Conservation (phyloP, 2,888 invertebrate species). For the Iselma pallidipennis region DNA sequence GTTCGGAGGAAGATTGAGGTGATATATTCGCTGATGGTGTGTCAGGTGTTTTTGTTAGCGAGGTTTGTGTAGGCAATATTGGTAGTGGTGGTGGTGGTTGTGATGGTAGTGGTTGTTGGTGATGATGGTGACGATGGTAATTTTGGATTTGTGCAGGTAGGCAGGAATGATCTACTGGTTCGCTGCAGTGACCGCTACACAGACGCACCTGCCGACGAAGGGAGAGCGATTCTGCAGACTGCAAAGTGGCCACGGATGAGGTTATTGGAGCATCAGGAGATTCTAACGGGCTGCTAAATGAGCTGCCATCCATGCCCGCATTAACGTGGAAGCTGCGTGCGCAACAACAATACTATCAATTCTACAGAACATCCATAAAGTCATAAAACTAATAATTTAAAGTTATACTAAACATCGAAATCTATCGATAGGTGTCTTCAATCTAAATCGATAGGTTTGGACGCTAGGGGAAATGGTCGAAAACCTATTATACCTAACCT, state of each 20-base stretch:
- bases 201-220: conserved; percentile 58
- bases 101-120: conserved; percentile 16
- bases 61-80: conserved; percentile 30
- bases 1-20: conserved; percentile 42
- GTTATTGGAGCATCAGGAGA: conserved; percentile 75
- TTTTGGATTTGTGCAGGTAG: conserved; percentile 24
- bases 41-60: conserved; percentile 62
- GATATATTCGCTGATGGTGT: conserved; percentile 71
- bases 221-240: conserved; percentile 65
- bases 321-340: conserved; percentile 77
- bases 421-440: neutral
- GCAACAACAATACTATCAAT: conserved; percentile 45
- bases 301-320: conserved; percentile 76
- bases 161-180: conserved; percentile 40
- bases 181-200: conserved; percentile 48
- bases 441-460: neutral
- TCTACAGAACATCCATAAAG: conserved; percentile 42
- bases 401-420: neutral
- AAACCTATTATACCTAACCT: neutral
- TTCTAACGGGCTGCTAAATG: conserved; percentile 81
- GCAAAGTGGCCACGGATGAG: conserved; percentile 68
- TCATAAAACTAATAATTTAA: conserved; percentile 2
- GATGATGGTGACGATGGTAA: conserved; percentile 12
- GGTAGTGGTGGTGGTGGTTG: conserved; percentile 31
- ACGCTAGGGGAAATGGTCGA: neutral